Evolutionary conservation across 2,797 vertebrate genomes (phyloP).

Genomic region (Melanotaenia pygmaea): DNA sequence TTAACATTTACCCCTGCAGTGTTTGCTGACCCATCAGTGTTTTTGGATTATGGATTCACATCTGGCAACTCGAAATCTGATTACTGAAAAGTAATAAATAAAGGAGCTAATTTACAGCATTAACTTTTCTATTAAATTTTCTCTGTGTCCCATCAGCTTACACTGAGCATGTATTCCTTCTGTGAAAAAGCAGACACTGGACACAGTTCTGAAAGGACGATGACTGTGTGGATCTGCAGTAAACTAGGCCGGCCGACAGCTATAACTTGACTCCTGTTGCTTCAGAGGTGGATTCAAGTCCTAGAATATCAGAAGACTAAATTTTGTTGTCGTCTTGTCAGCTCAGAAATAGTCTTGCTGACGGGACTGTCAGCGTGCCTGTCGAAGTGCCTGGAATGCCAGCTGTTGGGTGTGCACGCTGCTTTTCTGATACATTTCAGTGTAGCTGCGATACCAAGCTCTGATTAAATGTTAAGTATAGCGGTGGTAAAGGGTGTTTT

Average conservation of each 20-base stretch:
- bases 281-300: slow-evolving; percentile 37
- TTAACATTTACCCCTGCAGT: slow-evolving; percentile 62
- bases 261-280: slow-evolving; percentile 39
- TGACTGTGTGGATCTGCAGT: slow-evolving; percentile 14
- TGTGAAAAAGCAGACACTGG: not conserved
- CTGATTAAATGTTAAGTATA: slow-evolving; percentile 27
- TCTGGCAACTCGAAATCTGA: not conserved
- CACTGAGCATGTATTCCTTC: not conserved
- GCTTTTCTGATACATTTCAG: not conserved
- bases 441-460: not conserved
- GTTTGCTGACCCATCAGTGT: slow-evolving; percentile 61
- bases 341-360: slow-evolving; percentile 40
- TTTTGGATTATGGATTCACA: not conserved
- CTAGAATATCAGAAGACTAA: slow-evolving; percentile 36
- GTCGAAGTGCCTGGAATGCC: not conserved
- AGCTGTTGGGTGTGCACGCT: slow-evolving; percentile 29
- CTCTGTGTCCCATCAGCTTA: not conserved
- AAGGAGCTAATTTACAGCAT: not conserved
- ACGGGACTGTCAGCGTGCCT: not conserved
- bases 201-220: slow-evolving; percentile 14
- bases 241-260: slow-evolving; percentile 40
- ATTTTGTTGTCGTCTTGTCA: slow-evolving; percentile 17
- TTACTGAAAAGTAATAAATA: not conserved
- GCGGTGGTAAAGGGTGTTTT: slow-evolving; percentile 11
- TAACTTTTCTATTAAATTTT: not conserved